phyloP scores from a whole-genome alignment of 2,113 vertebrate genomes.

The Vimba vimba region DNA sequence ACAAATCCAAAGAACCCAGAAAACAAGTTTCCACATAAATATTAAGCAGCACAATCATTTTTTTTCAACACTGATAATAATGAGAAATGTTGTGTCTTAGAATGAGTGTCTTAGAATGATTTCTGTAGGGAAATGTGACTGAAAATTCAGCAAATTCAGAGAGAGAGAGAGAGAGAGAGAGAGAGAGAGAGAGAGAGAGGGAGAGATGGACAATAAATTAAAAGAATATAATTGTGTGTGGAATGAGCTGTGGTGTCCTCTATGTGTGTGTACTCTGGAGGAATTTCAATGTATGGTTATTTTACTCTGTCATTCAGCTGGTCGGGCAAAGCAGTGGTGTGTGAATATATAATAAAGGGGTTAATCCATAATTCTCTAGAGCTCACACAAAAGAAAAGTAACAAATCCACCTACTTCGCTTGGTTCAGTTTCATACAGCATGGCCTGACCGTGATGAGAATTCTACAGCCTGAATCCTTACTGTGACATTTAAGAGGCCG shows the following conservation, averaged over 20 bases:
- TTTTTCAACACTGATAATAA: no score
- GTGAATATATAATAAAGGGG: conserved; percentile 47
- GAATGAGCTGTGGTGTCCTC: neutral
- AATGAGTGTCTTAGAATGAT: no score
- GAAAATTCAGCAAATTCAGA: no score
- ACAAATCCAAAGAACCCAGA: no score
- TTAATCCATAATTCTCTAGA: conserved; percentile 33
- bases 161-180: no score
- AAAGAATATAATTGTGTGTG: neutral
- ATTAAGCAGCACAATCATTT: no score
- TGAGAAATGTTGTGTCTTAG: no score
- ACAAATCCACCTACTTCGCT: conserved; percentile 23
- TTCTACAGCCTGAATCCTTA: neutral
- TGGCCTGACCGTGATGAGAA: neutral
- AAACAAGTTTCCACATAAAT: no score
- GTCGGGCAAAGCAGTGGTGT: conserved; percentile 40
- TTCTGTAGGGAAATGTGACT: no score
- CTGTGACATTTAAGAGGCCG: conserved; percentile 3
- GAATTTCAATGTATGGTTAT: conserved; percentile 21
- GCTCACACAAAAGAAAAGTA: conserved; percentile 30
- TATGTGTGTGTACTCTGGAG: conserved; percentile 18
- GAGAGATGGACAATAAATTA: neutral
- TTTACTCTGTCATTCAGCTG: conserved; percentile 15
- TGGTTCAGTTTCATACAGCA: neutral
- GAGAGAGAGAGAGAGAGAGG: no score